Conservation (phyloP, 2,113 vertebrate genomes). For the Antennarius striatus region DNA sequence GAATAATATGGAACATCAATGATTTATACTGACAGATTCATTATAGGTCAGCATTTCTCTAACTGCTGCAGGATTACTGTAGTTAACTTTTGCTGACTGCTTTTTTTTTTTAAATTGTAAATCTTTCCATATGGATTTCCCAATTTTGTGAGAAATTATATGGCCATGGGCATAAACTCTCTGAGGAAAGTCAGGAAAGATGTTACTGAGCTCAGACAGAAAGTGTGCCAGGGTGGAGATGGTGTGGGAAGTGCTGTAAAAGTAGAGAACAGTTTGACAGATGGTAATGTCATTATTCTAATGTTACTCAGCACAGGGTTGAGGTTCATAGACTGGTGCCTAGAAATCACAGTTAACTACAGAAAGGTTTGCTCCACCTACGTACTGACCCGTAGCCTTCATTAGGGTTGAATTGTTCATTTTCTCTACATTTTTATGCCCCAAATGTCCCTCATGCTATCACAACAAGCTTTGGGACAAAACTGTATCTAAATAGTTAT, state of each 20-base stretch:
- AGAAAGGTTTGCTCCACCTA: constrained; percentile 3
- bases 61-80: constrained; percentile 3
- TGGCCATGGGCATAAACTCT: background rate
- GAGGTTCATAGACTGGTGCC: background rate
- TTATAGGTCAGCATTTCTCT: background rate
- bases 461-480: background rate
- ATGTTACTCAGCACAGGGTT: constrained; percentile 22
- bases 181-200: background rate
- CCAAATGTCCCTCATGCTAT: constrained; percentile 10
- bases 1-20: no score
- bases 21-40: background rate
- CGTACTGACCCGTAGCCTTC: background rate
- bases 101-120: background rate
- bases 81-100: background rate
- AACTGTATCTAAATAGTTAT: background rate
- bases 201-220: constrained; percentile 11
- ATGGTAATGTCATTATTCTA: constrained; percentile 11
- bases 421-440: constrained; percentile 14
- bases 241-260: background rate
- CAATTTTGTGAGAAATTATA: constrained; percentile 33
- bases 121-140: constrained; percentile 15
- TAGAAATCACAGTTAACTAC: constrained; percentile 28
- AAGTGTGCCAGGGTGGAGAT: background rate
- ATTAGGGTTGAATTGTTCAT: background rate
- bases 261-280: background rate